Conservation (phyloP, 2,113 vertebrate genomes). For the Hydropotes inermis region DNA sequence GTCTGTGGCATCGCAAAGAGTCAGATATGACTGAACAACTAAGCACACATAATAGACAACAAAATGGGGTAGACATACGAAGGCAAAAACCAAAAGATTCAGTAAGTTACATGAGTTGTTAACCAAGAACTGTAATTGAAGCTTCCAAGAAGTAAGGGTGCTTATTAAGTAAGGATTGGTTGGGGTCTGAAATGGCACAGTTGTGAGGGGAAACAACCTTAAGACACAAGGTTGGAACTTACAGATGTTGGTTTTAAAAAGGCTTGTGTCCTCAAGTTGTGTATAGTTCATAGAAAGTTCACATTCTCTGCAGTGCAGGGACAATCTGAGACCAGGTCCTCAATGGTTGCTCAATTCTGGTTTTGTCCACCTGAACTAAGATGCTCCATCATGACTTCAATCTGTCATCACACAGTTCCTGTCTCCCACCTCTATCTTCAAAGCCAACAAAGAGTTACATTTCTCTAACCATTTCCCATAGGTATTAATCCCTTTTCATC, state of each 20-base stretch:
- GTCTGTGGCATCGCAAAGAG: not conserved
- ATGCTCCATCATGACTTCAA: not conserved
- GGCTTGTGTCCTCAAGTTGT: not conserved
- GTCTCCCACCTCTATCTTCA: not conserved
- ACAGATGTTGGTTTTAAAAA: not conserved
- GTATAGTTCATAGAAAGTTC: not conserved
- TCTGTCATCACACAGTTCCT: not conserved
- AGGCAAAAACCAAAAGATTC: not conserved
- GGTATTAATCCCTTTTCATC: not conserved
- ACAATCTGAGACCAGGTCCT: not conserved
- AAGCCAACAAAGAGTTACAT: not conserved
- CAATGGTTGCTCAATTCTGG: no score
- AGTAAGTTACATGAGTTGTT: not conserved
- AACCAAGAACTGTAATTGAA: not conserved
- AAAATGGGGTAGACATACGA: not conserved
- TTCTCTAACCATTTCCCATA: not conserved
- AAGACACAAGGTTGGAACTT: not conserved
- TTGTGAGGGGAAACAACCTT: not conserved
- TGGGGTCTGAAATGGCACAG: not conserved
- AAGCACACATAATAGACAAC: not conserved
- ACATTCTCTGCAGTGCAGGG: not conserved
- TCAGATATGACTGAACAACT: not conserved
- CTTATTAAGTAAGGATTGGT: not conserved
- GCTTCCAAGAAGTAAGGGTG: not conserved
- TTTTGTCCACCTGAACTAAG: not conserved